phyloP scores from a whole-genome alignment of 2,797 vertebrate species.

The Galagoides demidoff region DNA sequence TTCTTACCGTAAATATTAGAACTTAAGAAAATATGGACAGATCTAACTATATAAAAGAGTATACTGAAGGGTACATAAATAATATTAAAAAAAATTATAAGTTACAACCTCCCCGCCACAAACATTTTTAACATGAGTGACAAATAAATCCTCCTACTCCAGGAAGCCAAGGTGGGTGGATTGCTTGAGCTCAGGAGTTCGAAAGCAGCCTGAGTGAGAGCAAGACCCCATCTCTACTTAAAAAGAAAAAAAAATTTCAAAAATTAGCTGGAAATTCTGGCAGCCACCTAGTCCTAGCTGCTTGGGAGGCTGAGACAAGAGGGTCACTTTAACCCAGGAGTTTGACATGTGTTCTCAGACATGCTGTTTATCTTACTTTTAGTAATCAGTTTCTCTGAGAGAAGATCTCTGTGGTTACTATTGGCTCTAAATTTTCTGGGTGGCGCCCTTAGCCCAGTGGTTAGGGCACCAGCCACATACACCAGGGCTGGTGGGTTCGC shows the following conservation, averaged over 20 bases:
- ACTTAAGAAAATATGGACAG: neutral
- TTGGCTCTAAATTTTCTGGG: neutral
- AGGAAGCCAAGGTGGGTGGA: too few relatives aligned
- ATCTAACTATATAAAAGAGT: slow-evolving; percentile 4
- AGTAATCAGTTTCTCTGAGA: slow-evolving; percentile 16
- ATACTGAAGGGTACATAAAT: neutral
- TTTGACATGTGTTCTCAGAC: neutral
- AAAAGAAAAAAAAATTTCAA: too few relatives aligned
- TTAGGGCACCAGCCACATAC: too few relatives aligned
- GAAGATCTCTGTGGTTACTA: neutral
- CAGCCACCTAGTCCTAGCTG: too few relatives aligned
- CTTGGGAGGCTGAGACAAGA: too few relatives aligned
- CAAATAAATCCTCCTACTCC: neutral
- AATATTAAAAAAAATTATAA: neutral
- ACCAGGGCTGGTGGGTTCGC: too few relatives aligned
- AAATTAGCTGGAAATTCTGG: too few relatives aligned
- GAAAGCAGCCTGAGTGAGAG: too few relatives aligned
- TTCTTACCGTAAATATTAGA: neutral
- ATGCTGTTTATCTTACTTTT: neutral
- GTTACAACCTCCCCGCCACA: neutral
- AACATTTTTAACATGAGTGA: neutral
- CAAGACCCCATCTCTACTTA: too few relatives aligned
- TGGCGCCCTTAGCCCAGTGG: too few relatives aligned
- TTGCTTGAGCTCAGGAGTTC: too few relatives aligned
- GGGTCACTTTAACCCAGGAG: too few relatives aligned